Evolutionary conservation across 2,888 invertebrate species (phyloP), one percentile per base, ranked within the genome.

Genomic region (Drosophila mimica): DNA sequence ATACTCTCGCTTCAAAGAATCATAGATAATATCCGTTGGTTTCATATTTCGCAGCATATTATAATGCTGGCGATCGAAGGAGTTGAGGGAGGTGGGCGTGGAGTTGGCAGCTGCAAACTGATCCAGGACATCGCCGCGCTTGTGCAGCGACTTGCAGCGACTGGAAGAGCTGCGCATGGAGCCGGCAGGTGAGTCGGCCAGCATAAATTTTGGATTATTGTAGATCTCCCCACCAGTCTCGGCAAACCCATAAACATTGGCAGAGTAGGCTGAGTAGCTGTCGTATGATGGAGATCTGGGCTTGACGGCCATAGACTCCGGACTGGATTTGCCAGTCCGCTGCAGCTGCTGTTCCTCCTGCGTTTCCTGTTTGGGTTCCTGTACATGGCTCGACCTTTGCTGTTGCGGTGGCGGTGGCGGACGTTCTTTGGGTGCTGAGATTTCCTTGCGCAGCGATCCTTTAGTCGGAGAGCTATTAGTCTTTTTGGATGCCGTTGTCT

Each of bases 1-100:
- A 15, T 87, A 92, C 58, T 93, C 93, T 1, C 91, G 93, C 46
- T 94, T 95, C 76, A 96, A 94, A 0, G 96, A 95, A 91, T 96
- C 95, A 76, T 95, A 95, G 0, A 96, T 94, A 94, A 95, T 95
- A 89, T 95, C 95, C 88, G 88, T 54, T 1, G 96, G 91, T 36
- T 93, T 92, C 87, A 92, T 92, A 51, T 90, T 92, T 7, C 92
- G 82, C 64, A 93, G 68, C 90, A 93, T 91, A 49, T 93, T 91
- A 53, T 93, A 93, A 51, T 93, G 93, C 65, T 92, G 76, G 0
- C 91, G 89, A 56, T 92, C 91, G 54, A 88, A 82, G 84, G 94
- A 71, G 85, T 93, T 76, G 81, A 91, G 70, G 5, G 89, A 90
- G 9, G 87, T 89, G 57, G 91, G 91, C n/a, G 91, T 91, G 13